These are phyloP conservation scores for Rotaria socialis DNA, from an alignment of 2,888 invertebrate species.

Conservation along the genomic window DNA sequence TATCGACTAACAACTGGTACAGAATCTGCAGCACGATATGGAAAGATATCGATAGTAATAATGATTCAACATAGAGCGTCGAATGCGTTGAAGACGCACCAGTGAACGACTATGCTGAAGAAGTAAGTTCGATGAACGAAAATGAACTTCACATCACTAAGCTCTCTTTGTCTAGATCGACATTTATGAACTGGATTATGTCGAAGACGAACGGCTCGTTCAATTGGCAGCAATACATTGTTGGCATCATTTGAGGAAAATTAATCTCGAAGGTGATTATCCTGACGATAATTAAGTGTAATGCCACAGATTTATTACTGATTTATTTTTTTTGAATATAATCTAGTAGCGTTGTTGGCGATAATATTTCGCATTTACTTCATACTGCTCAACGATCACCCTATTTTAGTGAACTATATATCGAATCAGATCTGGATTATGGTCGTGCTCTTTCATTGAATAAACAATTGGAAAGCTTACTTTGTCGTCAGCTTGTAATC, in stretches of 20 bases:
- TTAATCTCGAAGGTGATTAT: not conserved
- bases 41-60: not conserved
- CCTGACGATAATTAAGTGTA: not conserved
- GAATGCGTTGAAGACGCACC: not conserved
- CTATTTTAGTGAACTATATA: not conserved
- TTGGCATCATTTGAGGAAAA: not conserved
- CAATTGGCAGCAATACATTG: not conserved
- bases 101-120: not conserved
- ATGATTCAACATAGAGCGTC: too few relatives aligned
- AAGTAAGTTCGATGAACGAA: too few relatives aligned
- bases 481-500: too few relatives aligned
- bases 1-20: not conserved
- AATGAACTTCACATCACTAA: too few relatives aligned
- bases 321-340: not conserved
- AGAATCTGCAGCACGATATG: not conserved
- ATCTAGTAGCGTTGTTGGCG: not conserved
- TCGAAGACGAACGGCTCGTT: not conserved
- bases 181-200: not conserved
- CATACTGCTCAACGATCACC: not conserved
- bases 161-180: not conserved
- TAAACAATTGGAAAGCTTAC: not conserved
- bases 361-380: not conserved
- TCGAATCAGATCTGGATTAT: not conserved
- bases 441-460: not conserved
- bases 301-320: too few relatives aligned